phyloP scores from a whole-genome alignment of 2,888 invertebrate species.

The Eupeodes latifasciatus region DNA sequence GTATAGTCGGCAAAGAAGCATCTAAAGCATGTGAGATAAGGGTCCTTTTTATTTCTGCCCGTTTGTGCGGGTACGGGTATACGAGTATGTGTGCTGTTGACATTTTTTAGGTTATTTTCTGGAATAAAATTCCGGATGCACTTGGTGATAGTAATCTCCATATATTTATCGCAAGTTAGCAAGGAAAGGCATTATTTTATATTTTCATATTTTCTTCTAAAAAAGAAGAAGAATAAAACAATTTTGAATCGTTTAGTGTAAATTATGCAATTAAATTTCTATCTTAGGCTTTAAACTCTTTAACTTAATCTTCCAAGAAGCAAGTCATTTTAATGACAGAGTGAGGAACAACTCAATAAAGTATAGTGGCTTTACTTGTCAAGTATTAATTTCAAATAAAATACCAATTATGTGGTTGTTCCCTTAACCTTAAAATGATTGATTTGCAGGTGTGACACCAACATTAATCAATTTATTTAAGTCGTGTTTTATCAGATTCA shows the following conservation, averaged over 20 bases:
- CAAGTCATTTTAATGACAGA: too few relatives aligned
- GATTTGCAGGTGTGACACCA: too few relatives aligned
- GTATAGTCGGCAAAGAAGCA: slow-evolving; percentile 22
- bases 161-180: slow-evolving; percentile 11
- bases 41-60: slow-evolving; percentile 12
- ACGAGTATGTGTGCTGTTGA: slow-evolving; percentile 17
- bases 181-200: slow-evolving; percentile 8
- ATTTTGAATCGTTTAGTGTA: not conserved
- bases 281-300: not conserved
- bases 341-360: too few relatives aligned
- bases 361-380: too few relatives aligned
- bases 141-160: slow-evolving; percentile 30
- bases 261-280: not conserved
- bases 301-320: not conserved
- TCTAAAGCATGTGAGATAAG: slow-evolving; percentile 39
- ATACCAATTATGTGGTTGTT: too few relatives aligned
- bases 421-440: too few relatives aligned
- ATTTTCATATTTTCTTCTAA: not conserved
- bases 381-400: too few relatives aligned
- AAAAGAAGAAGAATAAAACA: not conserved
- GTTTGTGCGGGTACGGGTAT: not conserved
- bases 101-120: slow-evolving; percentile 25
- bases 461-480: too few relatives aligned
- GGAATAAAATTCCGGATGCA: slow-evolving; percentile 24
- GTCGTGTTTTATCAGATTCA: too few relatives aligned